These are phyloP conservation scores for Ceratothoa steindachneri DNA, from an alignment of 2,888 invertebrate species.

Conservation along the genomic window DNA sequence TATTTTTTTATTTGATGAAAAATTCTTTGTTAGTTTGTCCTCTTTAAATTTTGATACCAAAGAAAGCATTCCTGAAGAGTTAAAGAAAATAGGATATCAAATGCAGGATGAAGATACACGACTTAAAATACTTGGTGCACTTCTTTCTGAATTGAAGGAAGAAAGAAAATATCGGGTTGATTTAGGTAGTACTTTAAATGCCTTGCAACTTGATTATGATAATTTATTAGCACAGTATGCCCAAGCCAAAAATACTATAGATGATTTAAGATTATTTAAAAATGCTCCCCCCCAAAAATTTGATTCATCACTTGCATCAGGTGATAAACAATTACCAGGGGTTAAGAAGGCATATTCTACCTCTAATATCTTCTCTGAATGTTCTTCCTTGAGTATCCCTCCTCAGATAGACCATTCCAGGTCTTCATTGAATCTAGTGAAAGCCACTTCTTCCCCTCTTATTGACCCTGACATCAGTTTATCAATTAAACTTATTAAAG, in stretches of 20 bases:
- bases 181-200: neutral
- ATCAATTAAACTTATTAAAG: neutral
- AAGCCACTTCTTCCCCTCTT: neutral
- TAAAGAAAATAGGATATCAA: neutral
- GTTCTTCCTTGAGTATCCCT: neutral
- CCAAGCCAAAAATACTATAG: neutral
- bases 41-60: neutral
- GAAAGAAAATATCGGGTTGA: neutral
- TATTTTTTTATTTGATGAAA: neutral
- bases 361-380: neutral
- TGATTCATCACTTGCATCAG: neutral
- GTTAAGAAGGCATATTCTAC: neutral
- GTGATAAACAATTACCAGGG: neutral
- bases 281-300: neutral
- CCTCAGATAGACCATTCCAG: too few species aligned
- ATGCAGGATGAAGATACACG: neutral
- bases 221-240: neutral
- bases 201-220: neutral
- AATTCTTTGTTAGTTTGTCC: neutral
- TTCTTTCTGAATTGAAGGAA: neutral
- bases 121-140: neutral
- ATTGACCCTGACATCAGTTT: neutral
- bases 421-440: neutral
- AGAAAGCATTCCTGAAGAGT: neutral
- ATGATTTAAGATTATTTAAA: neutral